A percentile compares a stretch with the other conserved stretches of the same genome.
Evolutionary conservation across 2,113 vertebrate species (phyloP).

Genomic region (Oreotragus oreotragus): DNA sequence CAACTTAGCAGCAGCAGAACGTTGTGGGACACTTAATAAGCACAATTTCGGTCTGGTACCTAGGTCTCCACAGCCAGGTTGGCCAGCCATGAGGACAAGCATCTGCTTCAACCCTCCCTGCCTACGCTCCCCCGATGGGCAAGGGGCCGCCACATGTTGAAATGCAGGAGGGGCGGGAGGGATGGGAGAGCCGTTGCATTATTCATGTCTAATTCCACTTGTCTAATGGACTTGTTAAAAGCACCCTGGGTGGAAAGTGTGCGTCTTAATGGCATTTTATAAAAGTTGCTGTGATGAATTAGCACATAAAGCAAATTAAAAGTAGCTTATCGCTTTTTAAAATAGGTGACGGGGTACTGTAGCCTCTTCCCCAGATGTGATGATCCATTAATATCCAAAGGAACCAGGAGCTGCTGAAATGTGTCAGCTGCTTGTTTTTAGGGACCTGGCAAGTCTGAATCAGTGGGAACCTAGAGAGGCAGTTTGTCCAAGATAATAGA

Average conservation of each 20-base stretch:
- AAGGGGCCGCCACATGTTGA: neutral
- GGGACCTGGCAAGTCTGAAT: neutral
- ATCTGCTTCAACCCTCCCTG: neutral
- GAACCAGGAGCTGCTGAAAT: slow-evolving; percentile 16
- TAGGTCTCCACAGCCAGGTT: neutral
- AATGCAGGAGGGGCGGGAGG: neutral
- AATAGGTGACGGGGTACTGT: slow-evolving; percentile 20
- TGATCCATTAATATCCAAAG: slow-evolving; percentile 27
- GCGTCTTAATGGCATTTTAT: slow-evolving; percentile 62
- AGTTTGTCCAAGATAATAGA: neutral
- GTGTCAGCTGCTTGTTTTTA: slow-evolving; percentile 27
- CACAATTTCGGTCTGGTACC: neutral
- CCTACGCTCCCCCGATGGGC: neutral
- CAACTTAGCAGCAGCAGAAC: too few relatives aligned
- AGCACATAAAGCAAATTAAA: slow-evolving; percentile 67
- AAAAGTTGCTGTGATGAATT: slow-evolving; percentile 62
- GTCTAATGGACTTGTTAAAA: slow-evolving; percentile 57
- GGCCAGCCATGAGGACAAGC: neutral
- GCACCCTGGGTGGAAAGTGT: neutral
- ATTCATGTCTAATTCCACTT: slow-evolving; percentile 15
- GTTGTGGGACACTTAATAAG: neutral
- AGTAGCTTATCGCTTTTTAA: slow-evolving; percentile 63
- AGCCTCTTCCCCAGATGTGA: slow-evolving; percentile 45
- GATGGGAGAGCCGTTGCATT: neutral
- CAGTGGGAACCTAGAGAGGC: neutral